Evolutionary conservation across 2,113 vertebrate species (phyloP).

Genomic region (Lathamus discolor): DNA sequence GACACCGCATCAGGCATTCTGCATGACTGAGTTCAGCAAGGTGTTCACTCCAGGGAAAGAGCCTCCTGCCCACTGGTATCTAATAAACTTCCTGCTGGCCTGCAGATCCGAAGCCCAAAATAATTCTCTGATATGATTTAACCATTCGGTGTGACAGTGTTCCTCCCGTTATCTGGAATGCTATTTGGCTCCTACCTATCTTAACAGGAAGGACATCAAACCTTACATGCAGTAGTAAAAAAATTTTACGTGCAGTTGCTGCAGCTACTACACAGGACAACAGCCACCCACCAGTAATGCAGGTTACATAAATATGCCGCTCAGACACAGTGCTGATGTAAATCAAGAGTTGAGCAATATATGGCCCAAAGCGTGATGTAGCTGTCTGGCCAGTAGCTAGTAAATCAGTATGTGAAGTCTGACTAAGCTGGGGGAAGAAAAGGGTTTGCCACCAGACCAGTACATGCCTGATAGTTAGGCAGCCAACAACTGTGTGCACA

Average conservation of each 20-base stretch:
- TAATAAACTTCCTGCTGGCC: neutral
- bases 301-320: neutral
- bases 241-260: neutral
- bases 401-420: neutral
- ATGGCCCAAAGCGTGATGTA: neutral
- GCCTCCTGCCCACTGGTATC: neutral
- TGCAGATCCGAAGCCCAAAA: neutral
- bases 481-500: neutral
- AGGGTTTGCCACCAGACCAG: neutral
- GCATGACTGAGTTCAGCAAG: neutral
- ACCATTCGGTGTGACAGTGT: neutral
- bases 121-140: neutral
- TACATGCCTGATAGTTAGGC: neutral
- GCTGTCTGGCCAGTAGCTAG: neutral
- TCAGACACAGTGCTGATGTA: neutral
- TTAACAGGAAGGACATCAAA: neutral
- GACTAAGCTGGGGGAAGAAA: neutral
- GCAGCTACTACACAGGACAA: neutral
- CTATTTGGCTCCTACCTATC: neutral
- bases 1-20: neutral
- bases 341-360: neutral
- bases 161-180: neutral
- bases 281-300: neutral
- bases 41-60: neutral
- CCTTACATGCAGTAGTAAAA: neutral